Evolutionary conservation across 2,113 vertebrate species (phyloP), one percentile per base, ranked within the genome.

Genomic region (Syrmaticus mikado): DNA sequence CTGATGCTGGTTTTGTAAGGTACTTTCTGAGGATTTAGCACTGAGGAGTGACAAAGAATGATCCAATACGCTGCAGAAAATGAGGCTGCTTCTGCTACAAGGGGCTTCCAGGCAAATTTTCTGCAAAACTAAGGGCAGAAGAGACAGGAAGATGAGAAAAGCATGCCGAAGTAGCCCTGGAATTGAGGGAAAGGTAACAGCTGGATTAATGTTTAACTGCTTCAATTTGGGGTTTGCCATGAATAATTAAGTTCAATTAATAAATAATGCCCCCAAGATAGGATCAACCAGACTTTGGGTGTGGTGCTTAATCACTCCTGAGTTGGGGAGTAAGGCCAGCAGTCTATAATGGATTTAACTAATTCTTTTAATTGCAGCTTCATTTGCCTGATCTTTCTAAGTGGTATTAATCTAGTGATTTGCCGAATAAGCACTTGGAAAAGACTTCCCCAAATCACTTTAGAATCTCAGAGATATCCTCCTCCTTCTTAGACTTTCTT

Each of bases 351-450:
- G 95, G 88, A 96, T 96, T 96, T 96, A 96, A 95, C 95, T 96
- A 96, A 96, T 96, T 96, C 94, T 92, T 85, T 95, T 96, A 96
- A 96, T 96, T 94, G 94, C 89, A 93, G 95, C 92, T 95, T 94
- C 95, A 95, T 96, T 96, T 96, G 95, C 95, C 96, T 94, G 95
- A 96, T 94, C 95, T 96, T 96, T 96, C 91, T 96, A 94, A 96
- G 93, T 91, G 95, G 94, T 92, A 96, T 94, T 96, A 96, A 95
- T 96, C 70, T 94, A 94, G 83, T 90, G 92, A 95, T 94, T 95
- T 96, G 96, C 95, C 96, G 96, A 95, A 96, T 96, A 96, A 95
- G 92, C 95, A 96, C 78, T 93, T 96, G 94, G 95, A 93, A 95
- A 87, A 95, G 91, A 92, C 38, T 94, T 94, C 90, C 94, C 89